Evolutionary conservation across 1,140 invertebrate species (phyloP).

Genomic region (Aphelenchoides fujianensis): DNA sequence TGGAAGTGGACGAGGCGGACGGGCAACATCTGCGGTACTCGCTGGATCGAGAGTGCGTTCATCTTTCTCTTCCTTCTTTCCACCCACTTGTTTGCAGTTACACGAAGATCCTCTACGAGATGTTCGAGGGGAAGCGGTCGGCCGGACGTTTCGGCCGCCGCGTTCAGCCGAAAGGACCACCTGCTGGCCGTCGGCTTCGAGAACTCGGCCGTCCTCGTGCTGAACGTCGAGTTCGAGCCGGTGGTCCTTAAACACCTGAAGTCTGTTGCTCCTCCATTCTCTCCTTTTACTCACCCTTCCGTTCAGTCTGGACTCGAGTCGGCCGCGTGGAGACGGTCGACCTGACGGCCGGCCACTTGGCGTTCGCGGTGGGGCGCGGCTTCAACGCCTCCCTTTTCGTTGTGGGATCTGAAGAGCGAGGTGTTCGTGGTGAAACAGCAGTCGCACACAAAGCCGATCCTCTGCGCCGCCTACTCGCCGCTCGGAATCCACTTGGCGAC

Average conservation of each 20-base stretch:
- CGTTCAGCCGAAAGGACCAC: neutral
- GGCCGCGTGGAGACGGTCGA: constrained; percentile 27
- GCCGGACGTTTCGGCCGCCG: constrained; percentile 4
- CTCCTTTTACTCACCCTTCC: neutral
- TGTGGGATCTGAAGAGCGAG: constrained; percentile 51
- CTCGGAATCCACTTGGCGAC: constrained; percentile 40
- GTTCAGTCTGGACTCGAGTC: constrained; percentile 2
- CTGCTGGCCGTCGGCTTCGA: constrained; percentile 9
- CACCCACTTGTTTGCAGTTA: no score
- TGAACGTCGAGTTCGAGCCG: neutral
- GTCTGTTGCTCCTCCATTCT: neutral
- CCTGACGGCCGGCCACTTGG: constrained; percentile 38
- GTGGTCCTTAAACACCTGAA: constrained; percentile 12
- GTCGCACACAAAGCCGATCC: constrained; percentile 45
- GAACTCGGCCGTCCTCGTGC: neutral
- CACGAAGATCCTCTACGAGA: constrained; percentile 13
- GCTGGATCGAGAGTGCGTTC: neutral
- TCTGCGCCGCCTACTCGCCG: constrained; percentile 43
- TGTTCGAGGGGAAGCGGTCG: constrained; percentile 14
- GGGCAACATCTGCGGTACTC: neutral
- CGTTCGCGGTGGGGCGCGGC: constrained; percentile 41
- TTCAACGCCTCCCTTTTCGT: constrained; percentile 36
- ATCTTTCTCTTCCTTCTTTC: no score
- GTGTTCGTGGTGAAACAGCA: constrained; percentile 50
- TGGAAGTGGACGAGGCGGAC: constrained; percentile 4